Evolutionary conservation across 2,113 vertebrate species (phyloP), one percentile per base, ranked within the genome.

Genomic region (Colius striatus): DNA sequence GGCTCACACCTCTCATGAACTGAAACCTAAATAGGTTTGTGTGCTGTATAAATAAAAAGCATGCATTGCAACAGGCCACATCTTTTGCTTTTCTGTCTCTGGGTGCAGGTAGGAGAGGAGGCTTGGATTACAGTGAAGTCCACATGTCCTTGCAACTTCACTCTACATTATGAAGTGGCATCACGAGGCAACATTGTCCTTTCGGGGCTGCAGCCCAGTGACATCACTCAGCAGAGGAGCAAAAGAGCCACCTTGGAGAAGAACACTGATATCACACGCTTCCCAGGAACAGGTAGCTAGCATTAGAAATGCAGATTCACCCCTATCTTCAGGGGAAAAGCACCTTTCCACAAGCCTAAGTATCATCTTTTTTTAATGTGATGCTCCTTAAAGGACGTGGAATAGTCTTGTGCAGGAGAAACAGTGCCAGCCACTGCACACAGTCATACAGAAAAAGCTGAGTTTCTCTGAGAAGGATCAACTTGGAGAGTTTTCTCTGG

Each of bases 101-200:
- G 87, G 71, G 76, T 89, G 41, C 90, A 99, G 99, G 98, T 99
- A 23, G 98, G 98, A 85, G 98, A 98, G 81, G 98, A 99, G 90
- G 98, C 98, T 57, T 95, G 97, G 91, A 97, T 99, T 73, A 92
- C 97, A 12, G 92, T 99, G 60, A 99, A 98, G 84, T 99, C 99
- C 91, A 99, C 99, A 0, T 99, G 99, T 89, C 98, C 98, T 27
- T 99, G 99, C 95, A 98, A 99, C 95, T 98, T 99, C 97, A 98
- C 98, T 10, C 95, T 99, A 9, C 98, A 99, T 65, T 99, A 98
- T 1, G 99, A 99, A 81, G 98, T 99, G 65, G 98, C 98, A 1
- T 98, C 99, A 1, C 96, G 98, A 57, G 99, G 99, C 48, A 99
- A 99, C 97, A 99, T 99, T 8, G 98, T 99, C 87, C 98, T 98